Base-by-base conservation (phyloP, 2,797 vertebrate genomes). In the Macroramphosus scolopax region DNA sequence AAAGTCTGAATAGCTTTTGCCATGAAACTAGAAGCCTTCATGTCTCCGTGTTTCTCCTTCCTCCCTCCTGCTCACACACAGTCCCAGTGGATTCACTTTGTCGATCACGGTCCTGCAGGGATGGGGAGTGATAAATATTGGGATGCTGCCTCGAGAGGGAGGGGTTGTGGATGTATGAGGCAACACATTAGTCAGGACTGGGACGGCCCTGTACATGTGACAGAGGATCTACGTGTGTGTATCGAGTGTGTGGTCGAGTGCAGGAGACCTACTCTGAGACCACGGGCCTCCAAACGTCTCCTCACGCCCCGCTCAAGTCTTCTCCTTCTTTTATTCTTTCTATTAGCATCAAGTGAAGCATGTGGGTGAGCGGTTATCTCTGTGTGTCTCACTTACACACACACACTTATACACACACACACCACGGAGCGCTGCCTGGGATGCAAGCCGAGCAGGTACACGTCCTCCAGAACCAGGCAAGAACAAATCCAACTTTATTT, bases 101-200 rank as follows among this genome's bases (percentile, higher is more conserved):
- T n/a, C 80, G 77, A 64, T 73, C 63, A 33, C 69, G 46, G 57
- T 45, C 70, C 70, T 54, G 28, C 30, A 54, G 62, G 74, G 65
- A 67, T 13, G 17, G 51, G 43, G 51, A 73, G 76, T 74, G 72
- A 83, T 85, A 76, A 84, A 80, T 79, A 72, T 67, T 67, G 47
- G 50, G 61, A 76, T 56, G 63, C 61, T 51, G 60, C 61, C 52
- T 40, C 15, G 34, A 63, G 49, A 68, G 39, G 49, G 35, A 68
- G 47, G 48, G 34, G 49, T 22, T 20, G 52, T 20, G 29, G 47
- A 34, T 4, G 29, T 59, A 50, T 50, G 6, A 59, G 51, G 35
- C 25, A 2, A 41, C 63, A 55, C 61, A 74, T 55, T 49, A 42
- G 18, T 63, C 57, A 42, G 28, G 30, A 47, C 33, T 46, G 31